Percentiles rank a stretch among this genome's conserved stretches.
These are phyloP conservation scores for Hyperoodon ampullatus DNA, from an alignment of 2,113 vertebrate genomes.

Conservation along the genomic window DNA sequence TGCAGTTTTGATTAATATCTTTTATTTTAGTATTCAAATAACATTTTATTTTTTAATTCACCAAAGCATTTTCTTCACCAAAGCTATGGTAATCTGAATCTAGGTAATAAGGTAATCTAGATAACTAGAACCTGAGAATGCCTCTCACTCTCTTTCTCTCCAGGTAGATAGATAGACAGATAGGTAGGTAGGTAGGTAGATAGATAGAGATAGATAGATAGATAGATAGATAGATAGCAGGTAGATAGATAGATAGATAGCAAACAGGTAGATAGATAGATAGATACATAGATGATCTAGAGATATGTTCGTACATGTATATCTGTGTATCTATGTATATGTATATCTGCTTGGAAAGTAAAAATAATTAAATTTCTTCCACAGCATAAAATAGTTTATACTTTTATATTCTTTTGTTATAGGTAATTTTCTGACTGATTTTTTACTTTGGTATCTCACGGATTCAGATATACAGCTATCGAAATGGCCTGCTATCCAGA, in stretches of 20 bases:
- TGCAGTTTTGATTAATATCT: slow-evolving; percentile 38
- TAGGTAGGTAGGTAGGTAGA: background rate
- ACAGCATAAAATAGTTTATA: background rate
- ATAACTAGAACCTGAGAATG: background rate
- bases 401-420: background rate
- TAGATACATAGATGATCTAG: background rate
- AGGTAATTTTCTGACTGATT: background rate
- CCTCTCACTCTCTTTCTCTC: background rate
- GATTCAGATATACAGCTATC: background rate
- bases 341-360: background rate
- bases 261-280: too few relatives aligned
- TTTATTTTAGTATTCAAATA: slow-evolving; percentile 15
- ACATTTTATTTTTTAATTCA: slow-evolving; percentile 48
- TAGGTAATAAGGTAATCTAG: background rate
- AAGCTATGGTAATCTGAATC: background rate
- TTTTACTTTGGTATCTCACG: background rate
- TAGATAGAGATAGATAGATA: too few relatives aligned
- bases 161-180: background rate
- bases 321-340: background rate
- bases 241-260: background rate
- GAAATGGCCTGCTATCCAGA: background rate
- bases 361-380: background rate
- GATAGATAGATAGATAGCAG: background rate
- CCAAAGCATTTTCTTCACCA: background rate
- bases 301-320: background rate